Evolutionary conservation across 2,888 invertebrate species (phyloP).

Genomic region (Acanthosepion pharaonis): DNA sequence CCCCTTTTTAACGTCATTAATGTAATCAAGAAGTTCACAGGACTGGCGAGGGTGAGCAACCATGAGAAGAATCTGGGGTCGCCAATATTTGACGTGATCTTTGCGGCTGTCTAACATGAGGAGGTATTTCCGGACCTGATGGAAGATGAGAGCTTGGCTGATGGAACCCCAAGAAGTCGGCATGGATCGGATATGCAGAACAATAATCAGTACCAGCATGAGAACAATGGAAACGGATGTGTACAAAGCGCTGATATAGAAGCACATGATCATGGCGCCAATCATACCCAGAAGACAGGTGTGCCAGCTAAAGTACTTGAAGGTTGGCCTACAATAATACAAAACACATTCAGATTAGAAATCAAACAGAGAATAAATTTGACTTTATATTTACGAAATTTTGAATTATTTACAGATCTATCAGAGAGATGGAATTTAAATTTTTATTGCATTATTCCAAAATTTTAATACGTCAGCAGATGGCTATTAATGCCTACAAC

Average conservation of each 20-base stretch:
- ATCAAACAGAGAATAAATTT: background rate
- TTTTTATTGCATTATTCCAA: no score
- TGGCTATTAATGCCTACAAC: no score
- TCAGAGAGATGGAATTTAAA: no score
- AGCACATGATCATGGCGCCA: slow-evolving; percentile 93
- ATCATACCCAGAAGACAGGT: slow-evolving; percentile 89
- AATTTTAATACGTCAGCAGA: no score
- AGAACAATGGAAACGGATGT: slow-evolving; percentile 91
- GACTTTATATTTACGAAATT: background rate
- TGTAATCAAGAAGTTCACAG: slow-evolving; percentile 94
- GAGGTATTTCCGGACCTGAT: slow-evolving; percentile 97
- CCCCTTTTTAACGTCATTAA: slow-evolving; percentile 95
- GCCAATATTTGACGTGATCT: slow-evolving; percentile 99
- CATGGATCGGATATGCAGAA: slow-evolving; percentile 87
- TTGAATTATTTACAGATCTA: no score
- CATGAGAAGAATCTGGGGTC: slow-evolving; percentile 95
- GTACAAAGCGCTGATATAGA: slow-evolving; percentile 92
- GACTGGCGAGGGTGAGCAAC: slow-evolving; percentile 92
- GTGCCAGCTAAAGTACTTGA: slow-evolving; percentile 96
- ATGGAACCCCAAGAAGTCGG: slow-evolving; percentile 96
- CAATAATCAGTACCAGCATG: slow-evolving; percentile 88
- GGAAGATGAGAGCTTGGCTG: slow-evolving; percentile 98
- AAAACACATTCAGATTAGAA: slow-evolving; percentile 49
- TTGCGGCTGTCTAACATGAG: slow-evolving; percentile 95
- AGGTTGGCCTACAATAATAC: slow-evolving; percentile 84